phyloP scores from a whole-genome alignment of 2,888 invertebrate genomes.

The Spatulosminthurus flaviceps region DNA sequence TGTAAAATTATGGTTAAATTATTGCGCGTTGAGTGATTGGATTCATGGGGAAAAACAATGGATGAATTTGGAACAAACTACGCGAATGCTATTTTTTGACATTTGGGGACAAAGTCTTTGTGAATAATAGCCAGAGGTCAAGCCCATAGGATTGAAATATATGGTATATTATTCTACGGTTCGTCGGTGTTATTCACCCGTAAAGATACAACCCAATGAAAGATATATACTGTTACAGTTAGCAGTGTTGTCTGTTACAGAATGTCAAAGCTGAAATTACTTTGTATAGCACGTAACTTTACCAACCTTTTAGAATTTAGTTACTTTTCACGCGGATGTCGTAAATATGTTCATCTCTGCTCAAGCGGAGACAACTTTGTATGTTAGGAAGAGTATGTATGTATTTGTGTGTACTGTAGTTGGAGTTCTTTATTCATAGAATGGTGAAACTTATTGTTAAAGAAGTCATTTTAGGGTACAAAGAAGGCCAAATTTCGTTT shows the following conservation, averaged over 20 bases:
- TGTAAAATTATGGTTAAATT: neutral
- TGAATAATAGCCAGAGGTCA: neutral
- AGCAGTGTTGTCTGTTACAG: neutral
- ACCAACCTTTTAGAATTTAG: neutral
- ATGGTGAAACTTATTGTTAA: neutral
- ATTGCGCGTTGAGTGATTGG: neutral
- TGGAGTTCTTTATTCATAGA: too few species aligned
- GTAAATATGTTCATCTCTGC: constrained; percentile 2
- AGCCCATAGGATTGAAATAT: too few species aligned
- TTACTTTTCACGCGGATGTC: neutral
- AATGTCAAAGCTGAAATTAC: neutral
- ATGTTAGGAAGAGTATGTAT: neutral
- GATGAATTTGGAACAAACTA: too few species aligned
- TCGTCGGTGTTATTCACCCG: neutral
- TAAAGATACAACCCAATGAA: neutral
- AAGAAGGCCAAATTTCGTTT: neutral
- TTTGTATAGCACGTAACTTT: neutral
- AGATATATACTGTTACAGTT: too few species aligned
- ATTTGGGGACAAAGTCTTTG: neutral
- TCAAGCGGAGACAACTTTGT: neutral
- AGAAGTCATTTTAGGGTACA: neutral
- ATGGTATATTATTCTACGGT: too few species aligned
- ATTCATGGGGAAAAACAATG: neutral
- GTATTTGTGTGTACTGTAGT: too few species aligned
- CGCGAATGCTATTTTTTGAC: neutral